These are phyloP conservation scores for Caprella mutica DNA, from an alignment of 2,888 invertebrate genomes.

Conservation along the genomic window DNA sequence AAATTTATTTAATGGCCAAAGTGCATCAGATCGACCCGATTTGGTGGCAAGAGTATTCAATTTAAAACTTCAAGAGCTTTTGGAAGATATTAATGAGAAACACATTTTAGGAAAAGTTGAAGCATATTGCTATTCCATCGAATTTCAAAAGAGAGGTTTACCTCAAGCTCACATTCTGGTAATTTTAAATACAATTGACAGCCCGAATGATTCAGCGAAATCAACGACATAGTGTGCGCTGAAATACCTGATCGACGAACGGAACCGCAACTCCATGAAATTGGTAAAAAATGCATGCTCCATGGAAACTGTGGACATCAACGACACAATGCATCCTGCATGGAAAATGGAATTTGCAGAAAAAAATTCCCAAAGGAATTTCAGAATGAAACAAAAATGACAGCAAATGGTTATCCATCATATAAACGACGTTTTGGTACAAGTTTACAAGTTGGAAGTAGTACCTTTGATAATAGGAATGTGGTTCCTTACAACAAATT, in stretches of 20 bases:
- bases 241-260: slow-evolving; percentile 20
- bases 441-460: not conserved
- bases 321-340: slow-evolving; percentile 30
- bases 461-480: not conserved
- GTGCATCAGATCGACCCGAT: slow-evolving; percentile 39
- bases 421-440: not conserved
- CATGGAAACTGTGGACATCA: slow-evolving; percentile 34
- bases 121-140: slow-evolving; percentile 13
- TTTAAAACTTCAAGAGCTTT: slow-evolving; percentile 35
- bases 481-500: slow-evolving; percentile 5
- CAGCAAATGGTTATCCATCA: not conserved
- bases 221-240: slow-evolving; percentile 14
- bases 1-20: slow-evolving; percentile 32
- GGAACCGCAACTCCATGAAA: not conserved
- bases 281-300: not conserved
- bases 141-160: slow-evolving; percentile 36
- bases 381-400: not conserved
- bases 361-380: too few species aligned
- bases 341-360: slow-evolving; percentile 13
- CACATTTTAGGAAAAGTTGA: not conserved
- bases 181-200: not conserved
- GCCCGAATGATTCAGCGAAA: slow-evolving; percentile 23
- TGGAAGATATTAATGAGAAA: slow-evolving; percentile 34
- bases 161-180: slow-evolving; percentile 6
- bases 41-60: slow-evolving; percentile 39